Conservation (phyloP, 2,113 vertebrate genomes). For the Fregata magnificens region DNA sequence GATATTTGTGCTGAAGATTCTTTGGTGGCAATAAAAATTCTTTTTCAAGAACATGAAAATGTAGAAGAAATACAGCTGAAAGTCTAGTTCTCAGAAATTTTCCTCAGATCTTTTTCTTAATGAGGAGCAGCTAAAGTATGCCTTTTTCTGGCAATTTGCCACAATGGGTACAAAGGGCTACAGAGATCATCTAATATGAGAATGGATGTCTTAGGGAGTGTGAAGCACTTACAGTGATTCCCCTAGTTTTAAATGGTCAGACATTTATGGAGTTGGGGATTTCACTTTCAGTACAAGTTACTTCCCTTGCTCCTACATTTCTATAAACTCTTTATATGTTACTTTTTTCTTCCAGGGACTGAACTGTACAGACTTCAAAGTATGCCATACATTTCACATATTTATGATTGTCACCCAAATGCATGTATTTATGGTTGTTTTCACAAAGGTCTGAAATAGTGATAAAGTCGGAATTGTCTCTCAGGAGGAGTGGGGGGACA, state of each 20-base stretch:
- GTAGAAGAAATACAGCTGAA: background rate
- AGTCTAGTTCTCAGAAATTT: conserved; percentile 6
- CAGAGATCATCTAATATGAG: background rate
- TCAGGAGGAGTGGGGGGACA: background rate
- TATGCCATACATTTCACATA: background rate
- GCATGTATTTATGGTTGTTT: conserved; percentile 16
- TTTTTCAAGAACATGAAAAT: background rate
- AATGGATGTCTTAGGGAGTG: background rate
- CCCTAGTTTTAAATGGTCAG: background rate
- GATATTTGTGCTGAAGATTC: background rate
- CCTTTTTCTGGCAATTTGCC: background rate
- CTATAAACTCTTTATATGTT: background rate
- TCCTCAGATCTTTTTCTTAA: conserved; percentile 35
- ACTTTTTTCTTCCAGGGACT: background rate
- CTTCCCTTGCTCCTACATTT: background rate
- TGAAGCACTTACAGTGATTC: background rate
- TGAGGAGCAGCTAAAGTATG: background rate
- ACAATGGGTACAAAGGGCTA: conserved; percentile 8
- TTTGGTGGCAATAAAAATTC: background rate
- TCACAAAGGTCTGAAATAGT: background rate
- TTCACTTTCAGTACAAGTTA: background rate
- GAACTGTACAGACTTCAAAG: conserved; percentile 25
- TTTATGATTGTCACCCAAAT: conserved; percentile 25
- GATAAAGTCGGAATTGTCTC: background rate
- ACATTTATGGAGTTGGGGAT: background rate